Percentiles rank a stretch among this genome's conserved stretches.
Conservation (phyloP, 2,113 vertebrate genomes). For the Corythornis vintsioides region DNA sequence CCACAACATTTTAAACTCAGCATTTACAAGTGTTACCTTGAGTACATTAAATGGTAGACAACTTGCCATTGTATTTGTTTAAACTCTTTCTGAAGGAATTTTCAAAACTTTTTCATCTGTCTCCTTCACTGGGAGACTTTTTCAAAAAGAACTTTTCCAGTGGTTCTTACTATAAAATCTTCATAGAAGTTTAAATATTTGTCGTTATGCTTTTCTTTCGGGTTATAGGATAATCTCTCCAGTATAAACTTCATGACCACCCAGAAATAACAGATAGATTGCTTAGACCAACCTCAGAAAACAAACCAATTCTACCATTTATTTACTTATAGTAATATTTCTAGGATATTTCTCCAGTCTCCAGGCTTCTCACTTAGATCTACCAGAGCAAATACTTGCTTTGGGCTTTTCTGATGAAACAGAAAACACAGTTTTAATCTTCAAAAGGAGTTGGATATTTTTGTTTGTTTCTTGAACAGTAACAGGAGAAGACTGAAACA, state of each 20-base stretch:
- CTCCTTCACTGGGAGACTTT: neutral
- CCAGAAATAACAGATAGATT: neutral
- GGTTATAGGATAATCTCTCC: neutral
- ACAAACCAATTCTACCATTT: neutral
- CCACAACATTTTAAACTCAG: neutral
- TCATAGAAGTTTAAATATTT: constrained; percentile 11
- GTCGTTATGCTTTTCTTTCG: constrained; percentile 9
- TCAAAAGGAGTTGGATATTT: neutral
- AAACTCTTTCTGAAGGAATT: neutral
- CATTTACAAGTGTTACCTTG: neutral
- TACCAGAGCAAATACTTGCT: neutral
- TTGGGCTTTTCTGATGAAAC: neutral
- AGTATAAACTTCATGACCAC: constrained; percentile 26
- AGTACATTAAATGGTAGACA: neutral
- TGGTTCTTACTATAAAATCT: neutral
- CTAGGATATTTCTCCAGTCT: neutral
- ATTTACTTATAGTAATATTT: neutral
- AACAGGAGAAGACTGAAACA: neutral
- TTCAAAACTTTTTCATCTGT: neutral
- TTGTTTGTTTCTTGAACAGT: neutral
- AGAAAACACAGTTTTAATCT: neutral
- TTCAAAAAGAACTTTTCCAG: neutral
- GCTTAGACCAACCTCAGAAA: neutral
- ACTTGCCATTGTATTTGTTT: neutral
- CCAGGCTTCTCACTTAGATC: neutral